These are phyloP conservation scores for Callimorpha dominula DNA, from an alignment of 2,888 invertebrate genomes.

Conservation along the genomic window DNA sequence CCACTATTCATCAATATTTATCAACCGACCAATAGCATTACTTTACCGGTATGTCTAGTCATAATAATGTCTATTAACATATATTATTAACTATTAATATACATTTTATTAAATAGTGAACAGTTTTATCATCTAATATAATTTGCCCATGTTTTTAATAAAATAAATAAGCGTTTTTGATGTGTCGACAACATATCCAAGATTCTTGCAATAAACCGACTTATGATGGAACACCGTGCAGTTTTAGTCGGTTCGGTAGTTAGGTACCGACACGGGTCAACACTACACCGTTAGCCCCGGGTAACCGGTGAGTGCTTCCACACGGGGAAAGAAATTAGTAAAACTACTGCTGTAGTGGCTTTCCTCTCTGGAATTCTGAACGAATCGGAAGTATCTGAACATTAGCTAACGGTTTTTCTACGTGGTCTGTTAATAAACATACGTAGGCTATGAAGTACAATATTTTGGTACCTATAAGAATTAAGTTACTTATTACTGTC, in stretches of 20 bases:
- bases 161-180: too few species aligned
- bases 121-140: too few species aligned
- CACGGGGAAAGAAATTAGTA: too few species aligned
- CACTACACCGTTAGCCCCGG: not conserved
- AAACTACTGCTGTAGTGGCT: not conserved
- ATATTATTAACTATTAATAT: too few species aligned
- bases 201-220: not conserved
- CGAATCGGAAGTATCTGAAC: not conserved
- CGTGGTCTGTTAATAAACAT: not conserved
- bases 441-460: not conserved
- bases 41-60: too few species aligned
- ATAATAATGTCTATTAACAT: too few species aligned
- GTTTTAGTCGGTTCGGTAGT: not conserved
- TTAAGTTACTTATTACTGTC: too few species aligned
- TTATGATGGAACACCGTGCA: not conserved
- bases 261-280: not conserved
- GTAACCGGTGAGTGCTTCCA: too few species aligned
- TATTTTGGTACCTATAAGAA: not conserved
- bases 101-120: too few species aligned
- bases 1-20: too few species aligned
- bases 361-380: not conserved
- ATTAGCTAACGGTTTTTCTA: not conserved
- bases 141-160: too few species aligned
- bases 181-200: not conserved
- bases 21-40: too few species aligned